phyloP scores from a whole-genome alignment of 2,888 invertebrate species.

The Ecdyonurus torrentis region DNA sequence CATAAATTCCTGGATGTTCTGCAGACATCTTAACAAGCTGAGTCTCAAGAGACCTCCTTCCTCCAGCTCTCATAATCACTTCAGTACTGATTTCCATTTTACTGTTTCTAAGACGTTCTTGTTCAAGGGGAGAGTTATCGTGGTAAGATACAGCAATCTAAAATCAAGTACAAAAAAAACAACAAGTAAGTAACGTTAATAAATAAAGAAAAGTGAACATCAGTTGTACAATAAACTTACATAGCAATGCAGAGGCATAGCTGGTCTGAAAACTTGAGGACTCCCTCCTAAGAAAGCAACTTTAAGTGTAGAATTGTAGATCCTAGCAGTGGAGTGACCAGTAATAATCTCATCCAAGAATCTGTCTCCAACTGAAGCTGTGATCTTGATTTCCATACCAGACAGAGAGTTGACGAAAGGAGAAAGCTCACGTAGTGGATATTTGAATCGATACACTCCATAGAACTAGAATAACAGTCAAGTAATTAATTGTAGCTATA shows the following conservation, averaged over 20 bases:
- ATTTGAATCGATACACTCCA: slow-evolving; percentile 74
- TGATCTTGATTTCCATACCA: slow-evolving; percentile 65
- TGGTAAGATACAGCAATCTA: slow-evolving; percentile 78
- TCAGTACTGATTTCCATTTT: slow-evolving; percentile 48
- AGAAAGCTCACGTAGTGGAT: slow-evolving; percentile 64
- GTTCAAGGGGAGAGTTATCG: slow-evolving; percentile 66
- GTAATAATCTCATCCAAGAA: slow-evolving; percentile 71
- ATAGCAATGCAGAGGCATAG: slow-evolving; percentile 77
- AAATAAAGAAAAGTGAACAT: background rate
- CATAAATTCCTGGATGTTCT: slow-evolving; percentile 62
- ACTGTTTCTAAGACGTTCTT: slow-evolving; percentile 42
- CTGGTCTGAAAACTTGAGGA: slow-evolving; percentile 88
- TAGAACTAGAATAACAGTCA: slow-evolving; percentile 44
- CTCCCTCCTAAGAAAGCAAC: slow-evolving; percentile 75
- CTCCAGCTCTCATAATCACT: slow-evolving; percentile 42
- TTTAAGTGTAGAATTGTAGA: slow-evolving; percentile 72
- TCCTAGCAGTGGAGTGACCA: slow-evolving; percentile 72
- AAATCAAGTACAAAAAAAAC: slow-evolving; percentile 18
- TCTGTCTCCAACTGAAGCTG: slow-evolving; percentile 74
- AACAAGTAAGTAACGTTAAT: background rate
- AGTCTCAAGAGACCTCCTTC: slow-evolving; percentile 43
- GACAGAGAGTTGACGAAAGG: slow-evolving; percentile 47
- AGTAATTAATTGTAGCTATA: slow-evolving; percentile 4
- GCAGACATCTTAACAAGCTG: slow-evolving; percentile 44
- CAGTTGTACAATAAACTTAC: too few relatives aligned